phyloP scores from a whole-genome alignment of 2,888 invertebrate species.

The Neocrepidodera transversa region DNA sequence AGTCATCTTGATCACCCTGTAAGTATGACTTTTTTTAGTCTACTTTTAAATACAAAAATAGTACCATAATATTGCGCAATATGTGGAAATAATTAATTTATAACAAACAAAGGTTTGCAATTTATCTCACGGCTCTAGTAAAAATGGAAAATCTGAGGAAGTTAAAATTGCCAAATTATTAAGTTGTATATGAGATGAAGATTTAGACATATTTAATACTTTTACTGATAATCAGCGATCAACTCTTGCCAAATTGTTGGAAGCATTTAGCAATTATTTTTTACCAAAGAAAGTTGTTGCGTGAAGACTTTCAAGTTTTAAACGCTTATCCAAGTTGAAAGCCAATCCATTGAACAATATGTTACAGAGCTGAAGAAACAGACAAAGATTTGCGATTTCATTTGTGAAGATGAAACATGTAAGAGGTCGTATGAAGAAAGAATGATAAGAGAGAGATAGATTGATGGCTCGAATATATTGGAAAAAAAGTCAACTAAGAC shows the following conservation, averaged over 20 bases:
- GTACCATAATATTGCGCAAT: too few species aligned
- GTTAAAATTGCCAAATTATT: not conserved
- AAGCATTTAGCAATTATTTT: constrained; percentile 2
- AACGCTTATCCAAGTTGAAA: not conserved
- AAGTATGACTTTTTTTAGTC: too few species aligned
- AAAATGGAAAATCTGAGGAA: not conserved
- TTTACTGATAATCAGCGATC: not conserved
- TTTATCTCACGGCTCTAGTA: not conserved
- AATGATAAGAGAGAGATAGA: not conserved
- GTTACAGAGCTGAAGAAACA: constrained; percentile 10
- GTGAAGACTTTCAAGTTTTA: constrained; percentile 10
- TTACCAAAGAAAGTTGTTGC: constrained; percentile 14
- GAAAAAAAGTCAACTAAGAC: constrained; percentile 14
- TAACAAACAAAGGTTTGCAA: too few species aligned
- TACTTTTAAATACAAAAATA: too few species aligned
- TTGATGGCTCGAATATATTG: constrained; percentile 1
- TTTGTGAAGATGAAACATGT: not conserved
- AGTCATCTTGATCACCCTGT: too few species aligned
- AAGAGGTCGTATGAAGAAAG: constrained; percentile 4
- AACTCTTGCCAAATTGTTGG: not conserved
- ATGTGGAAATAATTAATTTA: too few species aligned
- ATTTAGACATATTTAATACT: not conserved
- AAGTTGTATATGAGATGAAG: not conserved
- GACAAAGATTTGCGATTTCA: constrained; percentile 13
- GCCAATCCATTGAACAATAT: constrained; percentile 9